Base-by-base conservation (phyloP, 1,140 invertebrate genomes). In the Neotoxoptera formosana region DNA sequence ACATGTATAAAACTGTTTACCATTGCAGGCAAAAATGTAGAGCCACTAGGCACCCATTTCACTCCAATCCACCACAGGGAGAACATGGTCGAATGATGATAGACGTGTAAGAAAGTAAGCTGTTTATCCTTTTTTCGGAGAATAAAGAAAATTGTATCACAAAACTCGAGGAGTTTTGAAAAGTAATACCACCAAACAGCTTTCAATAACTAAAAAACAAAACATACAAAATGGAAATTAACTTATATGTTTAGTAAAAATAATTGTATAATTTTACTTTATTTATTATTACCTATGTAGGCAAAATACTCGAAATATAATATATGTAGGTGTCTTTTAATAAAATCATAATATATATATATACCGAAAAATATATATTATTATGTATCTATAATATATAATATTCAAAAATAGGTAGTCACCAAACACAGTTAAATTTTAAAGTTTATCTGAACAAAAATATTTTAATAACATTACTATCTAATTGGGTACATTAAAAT, bases 181-280 rank as follows among this genome's bases (percentile, higher is more conserved):
- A 99, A 97, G 95, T 99, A 99, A 95, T 99, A 99, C 98, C 98
- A 99, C 98, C 98, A 99, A n/a, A 99, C 96, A 1, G 98, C 98
- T 94, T 97, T 96, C 0, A 98, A 97, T 95, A 99, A 98, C 98
- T 99, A 95, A 51, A 94, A 51, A 41, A n/a, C 25, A 86, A 45
- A 92, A 48, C 25, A 67, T 60, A 90, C 23, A 25, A 84, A 41
- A 67, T 84, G 36, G 23, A 7, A 84, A 45, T 25, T 41, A 84
- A 25, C 21, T 25, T 25, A 45, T 84, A 0, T n/a, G n/a, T 84
- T 41, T 11, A 36, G 8, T 84, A 84, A 41, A 84, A 11, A 45
- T 84, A 84, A 84, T 84, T 81, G 0, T 41, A 36, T 83, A 7
- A 23, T 83, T 45, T 23, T 25, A 23, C 17, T 67, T n/a, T 17